Evolutionary conservation across 1,140 invertebrate species (phyloP).

Genomic region (Cheumatopsyche charites): DNA sequence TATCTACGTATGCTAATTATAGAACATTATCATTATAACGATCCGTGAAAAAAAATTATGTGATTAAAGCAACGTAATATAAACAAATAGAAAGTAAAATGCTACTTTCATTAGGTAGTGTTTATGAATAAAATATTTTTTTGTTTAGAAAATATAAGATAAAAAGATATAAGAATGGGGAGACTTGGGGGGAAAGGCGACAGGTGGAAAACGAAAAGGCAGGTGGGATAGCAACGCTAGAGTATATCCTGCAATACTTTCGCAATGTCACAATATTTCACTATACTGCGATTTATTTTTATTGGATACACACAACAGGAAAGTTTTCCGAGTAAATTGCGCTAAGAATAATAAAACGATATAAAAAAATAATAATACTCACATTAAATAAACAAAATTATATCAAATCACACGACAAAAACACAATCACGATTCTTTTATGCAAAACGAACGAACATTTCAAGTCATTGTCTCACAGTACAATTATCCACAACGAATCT

Average conservation of each 20-base stretch:
- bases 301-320: too few relatives aligned
- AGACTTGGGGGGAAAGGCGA: neutral
- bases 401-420: neutral
- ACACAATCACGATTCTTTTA: slow-evolving; percentile 7
- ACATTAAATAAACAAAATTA: neutral
- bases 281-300: slow-evolving; percentile 1
- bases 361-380: slow-evolving; percentile 1
- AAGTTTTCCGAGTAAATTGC: too few relatives aligned
- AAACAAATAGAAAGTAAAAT: too few relatives aligned
- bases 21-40: too few relatives aligned
- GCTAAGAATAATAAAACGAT: neutral
- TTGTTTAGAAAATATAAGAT: too few relatives aligned
- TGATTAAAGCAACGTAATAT: too few relatives aligned
- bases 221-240: slow-evolving; percentile 14
- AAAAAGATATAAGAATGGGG: neutral
- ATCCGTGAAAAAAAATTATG: too few relatives aligned
- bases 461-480: neutral
- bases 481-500: neutral
- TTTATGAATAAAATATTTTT: too few relatives aligned
- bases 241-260: neutral
- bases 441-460: neutral
- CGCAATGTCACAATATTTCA: neutral
- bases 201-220: slow-evolving; percentile 26
- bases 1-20: too few relatives aligned
- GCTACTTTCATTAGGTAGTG: too few relatives aligned